These are phyloP conservation scores for Resseliella maxima DNA, from an alignment of 2,888 invertebrate species.

Conservation along the genomic window DNA sequence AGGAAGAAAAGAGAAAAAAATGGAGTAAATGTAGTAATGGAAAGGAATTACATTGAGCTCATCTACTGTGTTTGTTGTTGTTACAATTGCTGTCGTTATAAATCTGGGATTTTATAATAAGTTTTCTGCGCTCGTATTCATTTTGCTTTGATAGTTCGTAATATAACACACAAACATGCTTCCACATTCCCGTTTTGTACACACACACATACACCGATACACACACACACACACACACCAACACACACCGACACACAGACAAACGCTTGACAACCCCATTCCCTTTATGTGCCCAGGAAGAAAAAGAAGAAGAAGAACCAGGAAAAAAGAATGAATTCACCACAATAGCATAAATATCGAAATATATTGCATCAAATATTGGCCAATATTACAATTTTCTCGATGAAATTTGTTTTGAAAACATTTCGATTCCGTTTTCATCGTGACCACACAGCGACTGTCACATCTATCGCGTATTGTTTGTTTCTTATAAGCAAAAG, in stretches of 20 bases:
- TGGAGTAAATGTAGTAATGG: background rate
- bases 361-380: conserved; percentile 49
- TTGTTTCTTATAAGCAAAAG: background rate
- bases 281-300: background rate
- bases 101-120: conserved; percentile 53
- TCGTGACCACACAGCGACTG: background rate
- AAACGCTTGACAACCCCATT: conserved; percentile 20
- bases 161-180: background rate
- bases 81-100: conserved; percentile 48
- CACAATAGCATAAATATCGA: conserved; percentile 44
- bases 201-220: background rate
- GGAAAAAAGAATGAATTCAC: background rate
- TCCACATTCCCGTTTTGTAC: no score
- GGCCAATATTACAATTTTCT: conserved; percentile 45
- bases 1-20: background rate
- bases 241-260: background rate
- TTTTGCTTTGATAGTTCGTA: conserved; percentile 51
- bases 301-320: background rate
- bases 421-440: conserved; percentile 28
- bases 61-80: conserved; percentile 53
- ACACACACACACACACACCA: background rate
- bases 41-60: conserved; percentile 50
- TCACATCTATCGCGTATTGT: conserved; percentile 30
- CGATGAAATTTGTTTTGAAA: conserved; percentile 33
- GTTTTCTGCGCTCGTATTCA: conserved; percentile 18